Evolutionary conservation across 2,113 vertebrate genomes (phyloP).

Genomic region (Tringa solitaria): DNA sequence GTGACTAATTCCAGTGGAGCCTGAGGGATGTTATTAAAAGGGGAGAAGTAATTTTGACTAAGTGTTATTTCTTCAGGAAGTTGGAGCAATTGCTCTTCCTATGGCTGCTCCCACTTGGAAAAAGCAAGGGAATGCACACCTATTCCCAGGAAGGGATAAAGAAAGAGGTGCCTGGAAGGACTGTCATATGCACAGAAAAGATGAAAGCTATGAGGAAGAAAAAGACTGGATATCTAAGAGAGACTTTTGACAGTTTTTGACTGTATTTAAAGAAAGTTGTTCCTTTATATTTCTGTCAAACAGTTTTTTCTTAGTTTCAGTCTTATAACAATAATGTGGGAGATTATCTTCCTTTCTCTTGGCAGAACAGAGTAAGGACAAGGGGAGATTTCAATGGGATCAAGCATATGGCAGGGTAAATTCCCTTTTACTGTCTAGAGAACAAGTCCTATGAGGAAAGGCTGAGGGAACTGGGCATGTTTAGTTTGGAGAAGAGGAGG

Average conservation of each 20-base stretch:
- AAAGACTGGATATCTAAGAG: background rate
- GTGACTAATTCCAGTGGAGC: background rate
- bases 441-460: no score
- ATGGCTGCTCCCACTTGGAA: background rate
- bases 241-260: background rate
- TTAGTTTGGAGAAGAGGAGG: no score
- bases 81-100: background rate
- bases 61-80: background rate
- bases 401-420: rapidly evolving
- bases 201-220: background rate
- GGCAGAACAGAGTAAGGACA: background rate
- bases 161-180: background rate
- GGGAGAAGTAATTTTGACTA: background rate
- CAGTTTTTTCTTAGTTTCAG: background rate
- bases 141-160: background rate
- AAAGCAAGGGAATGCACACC: background rate
- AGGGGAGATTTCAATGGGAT: background rate
- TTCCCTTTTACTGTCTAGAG: no score
- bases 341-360: background rate
- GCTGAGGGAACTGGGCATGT: no score
- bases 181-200: background rate
- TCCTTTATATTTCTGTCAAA: background rate
- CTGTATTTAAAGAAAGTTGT: background rate
- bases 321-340: background rate
- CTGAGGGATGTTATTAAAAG: background rate